Evolutionary conservation across 30 jellyfish, hydroid and myxozoan species (phyloP).

Genomic region (Hydractinia echinata): DNA sequence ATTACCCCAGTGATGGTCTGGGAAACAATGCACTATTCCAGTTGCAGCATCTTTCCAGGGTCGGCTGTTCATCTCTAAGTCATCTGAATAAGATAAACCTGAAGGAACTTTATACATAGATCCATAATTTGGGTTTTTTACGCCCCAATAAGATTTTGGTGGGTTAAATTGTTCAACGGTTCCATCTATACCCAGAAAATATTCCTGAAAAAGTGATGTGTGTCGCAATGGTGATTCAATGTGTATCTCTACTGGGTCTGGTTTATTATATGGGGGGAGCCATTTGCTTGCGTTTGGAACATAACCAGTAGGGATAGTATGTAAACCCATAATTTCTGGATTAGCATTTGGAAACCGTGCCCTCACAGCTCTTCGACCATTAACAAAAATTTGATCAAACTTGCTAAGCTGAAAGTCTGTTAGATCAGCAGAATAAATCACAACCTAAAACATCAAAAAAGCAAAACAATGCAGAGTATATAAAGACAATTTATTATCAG

Average conservation of each 20-base stretch:
- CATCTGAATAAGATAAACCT: conserved; percentile 69
- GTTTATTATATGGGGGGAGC: conserved; percentile 64
- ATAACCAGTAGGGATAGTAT: conserved; percentile 88
- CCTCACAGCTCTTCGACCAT: conserved; percentile 72
- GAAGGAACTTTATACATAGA: conserved; percentile 85
- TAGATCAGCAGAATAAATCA: conserved; percentile 75
- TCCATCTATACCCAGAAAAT: conserved; percentile 78
- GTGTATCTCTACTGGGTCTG: conserved; percentile 71
- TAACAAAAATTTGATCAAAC: conserved; percentile 67
- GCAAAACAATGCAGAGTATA: too few species aligned
- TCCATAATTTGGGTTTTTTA: conserved; percentile 71
- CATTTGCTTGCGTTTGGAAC: conserved; percentile 69
- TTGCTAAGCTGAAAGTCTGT: conserved; percentile 40
- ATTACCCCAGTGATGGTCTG: conserved; percentile 92
- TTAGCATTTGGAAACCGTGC: conserved; percentile 97
- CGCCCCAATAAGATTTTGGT: conserved; percentile 97
- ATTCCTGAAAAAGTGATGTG: conserved; percentile 60
- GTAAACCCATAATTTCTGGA: conserved; percentile 90
- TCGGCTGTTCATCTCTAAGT: conserved; percentile 70
- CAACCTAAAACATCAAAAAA: conserved; percentile 41
- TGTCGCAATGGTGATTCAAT: conserved; percentile 63
- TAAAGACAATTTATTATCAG: too few species aligned
- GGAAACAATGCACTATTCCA: conserved; percentile 97
- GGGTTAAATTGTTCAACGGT: conserved; percentile 90
- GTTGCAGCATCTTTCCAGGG: conserved; percentile 79